Percentiles rank a stretch among this genome's conserved stretches.
Evolutionary conservation across 2,113 vertebrate genomes (phyloP).

Genomic region (Actinemys pallida): DNA sequence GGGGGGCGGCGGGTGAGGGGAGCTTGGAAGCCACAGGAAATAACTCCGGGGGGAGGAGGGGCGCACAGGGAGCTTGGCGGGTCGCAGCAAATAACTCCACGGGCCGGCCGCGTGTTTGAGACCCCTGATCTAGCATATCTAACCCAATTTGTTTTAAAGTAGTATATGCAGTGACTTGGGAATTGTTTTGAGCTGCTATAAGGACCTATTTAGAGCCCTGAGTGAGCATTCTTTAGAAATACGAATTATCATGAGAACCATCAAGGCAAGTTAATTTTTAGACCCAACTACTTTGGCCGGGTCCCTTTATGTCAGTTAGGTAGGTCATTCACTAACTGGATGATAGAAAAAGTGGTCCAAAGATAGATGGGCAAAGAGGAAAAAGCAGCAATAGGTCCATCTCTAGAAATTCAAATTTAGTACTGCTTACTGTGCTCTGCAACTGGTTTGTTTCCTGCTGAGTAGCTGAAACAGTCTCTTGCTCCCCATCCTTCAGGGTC

Average conservation of each 20-base stretch:
- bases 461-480: background rate
- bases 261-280: background rate
- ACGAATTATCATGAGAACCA: background rate
- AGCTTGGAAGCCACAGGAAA: no score
- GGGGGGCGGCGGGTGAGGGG: no score
- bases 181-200: background rate
- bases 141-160: background rate
- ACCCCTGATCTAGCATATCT: background rate
- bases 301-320: background rate
- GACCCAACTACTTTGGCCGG: background rate
- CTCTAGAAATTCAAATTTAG: background rate
- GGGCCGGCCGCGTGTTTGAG: no score
- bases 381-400: background rate
- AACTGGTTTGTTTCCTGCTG: background rate
- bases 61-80: no score
- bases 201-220: background rate
- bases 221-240: background rate
- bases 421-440: slow-evolving; percentile 64
- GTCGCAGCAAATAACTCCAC: no score
- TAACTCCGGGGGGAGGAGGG: no score
- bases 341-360: background rate
- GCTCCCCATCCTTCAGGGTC: background rate
- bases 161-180: background rate
- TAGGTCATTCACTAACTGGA: background rate
- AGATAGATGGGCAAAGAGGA: background rate